A percentile compares a stretch with the other conserved stretches of the same genome.
phyloP scores from a whole-genome alignment of 2,888 invertebrate genomes.

The Cheilosia vernalis region DNA sequence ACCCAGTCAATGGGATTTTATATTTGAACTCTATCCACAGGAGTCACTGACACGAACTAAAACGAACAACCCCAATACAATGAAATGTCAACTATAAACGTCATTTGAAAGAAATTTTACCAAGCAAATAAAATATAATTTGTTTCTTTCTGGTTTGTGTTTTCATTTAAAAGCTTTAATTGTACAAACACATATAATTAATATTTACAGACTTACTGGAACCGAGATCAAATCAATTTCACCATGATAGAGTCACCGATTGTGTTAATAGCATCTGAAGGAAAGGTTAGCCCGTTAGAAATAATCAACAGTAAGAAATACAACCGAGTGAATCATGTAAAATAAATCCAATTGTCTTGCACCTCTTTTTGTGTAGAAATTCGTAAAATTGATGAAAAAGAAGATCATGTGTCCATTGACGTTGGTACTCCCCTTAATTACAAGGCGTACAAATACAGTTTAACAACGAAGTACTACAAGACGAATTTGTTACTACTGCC shows the following conservation, averaged over 20 bases:
- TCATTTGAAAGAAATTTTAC: slow-evolving; percentile 2
- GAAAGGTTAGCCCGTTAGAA: slow-evolving; percentile 68
- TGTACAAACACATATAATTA: background rate
- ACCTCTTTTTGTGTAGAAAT: slow-evolving; percentile 34
- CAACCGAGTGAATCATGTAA: background rate
- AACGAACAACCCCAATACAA: slow-evolving; percentile 20
- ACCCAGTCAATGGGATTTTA: background rate
- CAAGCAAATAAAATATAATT: background rate
- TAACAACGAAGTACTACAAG: slow-evolving; percentile 78
- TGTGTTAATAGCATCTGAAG: slow-evolving; percentile 66
- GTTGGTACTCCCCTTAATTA: slow-evolving; percentile 61
- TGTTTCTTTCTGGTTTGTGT: background rate
- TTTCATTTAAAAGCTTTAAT: too few relatives aligned
- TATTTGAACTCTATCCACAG: slow-evolving; percentile 1
- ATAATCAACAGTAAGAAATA: slow-evolving; percentile 71
- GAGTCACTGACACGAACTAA: background rate
- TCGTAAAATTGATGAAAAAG: slow-evolving; percentile 62
- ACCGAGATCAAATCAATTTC: background rate
- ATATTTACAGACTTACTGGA: background rate
- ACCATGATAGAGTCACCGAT: slow-evolving; percentile 69
- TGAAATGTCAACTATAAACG: background rate
- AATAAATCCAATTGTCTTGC: background rate
- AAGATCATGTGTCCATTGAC: slow-evolving; percentile 61
- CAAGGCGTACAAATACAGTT: slow-evolving; percentile 76
- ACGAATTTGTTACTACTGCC: slow-evolving; percentile 76